Evolutionary conservation across 1,140 invertebrate species (phyloP), one percentile per base, ranked within the genome.

Genomic region (Anastrepha ludens): DNA sequence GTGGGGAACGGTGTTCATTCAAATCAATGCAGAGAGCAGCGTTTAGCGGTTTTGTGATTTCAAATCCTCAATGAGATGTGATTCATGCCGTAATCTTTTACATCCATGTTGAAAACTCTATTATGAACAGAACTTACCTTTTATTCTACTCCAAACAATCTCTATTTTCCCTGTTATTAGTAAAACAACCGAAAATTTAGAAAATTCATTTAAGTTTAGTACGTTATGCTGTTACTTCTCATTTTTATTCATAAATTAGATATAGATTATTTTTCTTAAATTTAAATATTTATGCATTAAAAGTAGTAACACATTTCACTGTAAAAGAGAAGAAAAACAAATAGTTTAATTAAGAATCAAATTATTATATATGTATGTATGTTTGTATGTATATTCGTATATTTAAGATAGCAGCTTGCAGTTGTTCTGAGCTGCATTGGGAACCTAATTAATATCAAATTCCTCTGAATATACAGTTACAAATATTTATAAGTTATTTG

Each of bases 241-340:
- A 81, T 81, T 81, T 86, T 62, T 86, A 86, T 86, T 62, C 60
- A 86, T 86, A 86, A 62, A 86, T 64, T 62, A 81, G 74, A 81
- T 81, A 81, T 81, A 81, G 74, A 20, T 81, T 55, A 20, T 55
- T n/a, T 81, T 81, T 81, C 74, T 81, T 81, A 81, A 81, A 81
- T 55, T 86, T 86, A 62, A 85, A 86, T 86, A 62, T 62, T 64
- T 86, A 62, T 87, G 62, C 50, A 65, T 87, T 87, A 87, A 87
- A 87, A 87, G 62, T 87, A 65, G 44, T 65, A 67, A 87, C 47
- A 87, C 20, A 87, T 87, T 87, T 87, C 87, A 87, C 87, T 87
- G 87, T 13, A 87, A 87, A 81, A 85, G 41, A 87, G 50, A 87
- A 78, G 44, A 87, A 44, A 87, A 70, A 74, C 15, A 44, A 47